Evolutionary conservation across 1,140 invertebrate genomes (phyloP).

Genomic region (Paraescarpia echinospica): DNA sequence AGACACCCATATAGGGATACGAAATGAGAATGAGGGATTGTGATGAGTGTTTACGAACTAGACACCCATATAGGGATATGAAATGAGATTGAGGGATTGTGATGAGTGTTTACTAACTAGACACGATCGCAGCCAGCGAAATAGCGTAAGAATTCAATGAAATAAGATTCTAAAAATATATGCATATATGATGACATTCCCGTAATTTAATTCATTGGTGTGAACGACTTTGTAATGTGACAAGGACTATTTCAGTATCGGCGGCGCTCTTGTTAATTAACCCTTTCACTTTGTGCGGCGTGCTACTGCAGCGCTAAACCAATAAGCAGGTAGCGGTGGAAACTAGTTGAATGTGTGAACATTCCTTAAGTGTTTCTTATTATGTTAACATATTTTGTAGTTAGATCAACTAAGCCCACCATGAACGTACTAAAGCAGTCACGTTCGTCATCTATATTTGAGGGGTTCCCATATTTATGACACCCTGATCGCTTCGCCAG

Average conservation of each 20-base stretch:
- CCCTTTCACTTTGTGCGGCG: not conserved
- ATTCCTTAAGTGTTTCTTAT: no score
- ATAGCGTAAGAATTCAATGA: not conserved
- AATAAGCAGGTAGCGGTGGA: no score
- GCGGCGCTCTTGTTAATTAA: no score
- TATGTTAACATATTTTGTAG: not conserved
- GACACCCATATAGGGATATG: no score
- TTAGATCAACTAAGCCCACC: not conserved
- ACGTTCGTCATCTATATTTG: not conserved
- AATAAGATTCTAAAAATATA: no score
- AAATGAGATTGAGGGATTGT: no score
- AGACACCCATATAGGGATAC: no score
- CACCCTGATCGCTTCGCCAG: not conserved
- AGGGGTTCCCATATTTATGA: not conserved
- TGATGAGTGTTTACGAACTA: no score
- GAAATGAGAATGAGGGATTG: no score
- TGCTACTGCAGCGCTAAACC: not conserved
- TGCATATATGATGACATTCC: not conserved
- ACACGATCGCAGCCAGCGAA: no score
- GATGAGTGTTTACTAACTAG: no score
- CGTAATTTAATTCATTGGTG: not conserved
- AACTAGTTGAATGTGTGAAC: no score
- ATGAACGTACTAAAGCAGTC: not conserved
- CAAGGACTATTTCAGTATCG: not conserved
- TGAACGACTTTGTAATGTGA: not conserved